Conservation (phyloP, 1,140 invertebrate species). For the Drosophila malerkotliana region DNA sequence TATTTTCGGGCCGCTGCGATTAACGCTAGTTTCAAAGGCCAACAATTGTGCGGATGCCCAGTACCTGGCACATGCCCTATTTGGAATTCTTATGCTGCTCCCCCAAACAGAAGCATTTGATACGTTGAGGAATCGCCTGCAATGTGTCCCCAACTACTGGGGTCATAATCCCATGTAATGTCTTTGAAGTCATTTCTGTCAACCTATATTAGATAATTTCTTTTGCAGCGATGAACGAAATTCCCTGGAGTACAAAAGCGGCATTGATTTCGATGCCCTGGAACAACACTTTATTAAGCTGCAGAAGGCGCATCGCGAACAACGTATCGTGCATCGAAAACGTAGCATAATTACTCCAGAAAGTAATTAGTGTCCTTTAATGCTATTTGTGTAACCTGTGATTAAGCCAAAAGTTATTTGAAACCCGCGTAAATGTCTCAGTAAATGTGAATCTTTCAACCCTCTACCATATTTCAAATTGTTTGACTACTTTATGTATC, state of each 20-base stretch:
- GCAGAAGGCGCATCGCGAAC: constrained; percentile 85
- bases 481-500: neutral
- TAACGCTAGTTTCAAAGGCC: constrained; percentile 91
- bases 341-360: constrained; percentile 75
- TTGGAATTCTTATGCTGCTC: constrained; percentile 98
- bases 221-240: constrained; percentile 61
- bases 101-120: constrained; percentile 98
- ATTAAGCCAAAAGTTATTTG: constrained; percentile 29
- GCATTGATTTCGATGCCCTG: constrained; percentile 86
- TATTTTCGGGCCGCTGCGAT: constrained; percentile 98
- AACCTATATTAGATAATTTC: neutral
- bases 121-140: constrained; percentile 92
- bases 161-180: constrained; percentile 65
- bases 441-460: constrained; percentile 24
- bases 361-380: constrained; percentile 37
- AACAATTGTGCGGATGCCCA: constrained; percentile 88
- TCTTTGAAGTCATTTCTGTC: neutral
- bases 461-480: neutral
- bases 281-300: constrained; percentile 86
- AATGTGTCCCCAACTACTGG: constrained; percentile 91
- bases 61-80: constrained; percentile 94
- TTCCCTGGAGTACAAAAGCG: constrained; percentile 74
- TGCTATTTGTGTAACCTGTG: constrained; percentile 58
- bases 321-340: constrained; percentile 82
- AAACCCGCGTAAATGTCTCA: constrained; percentile 13